Evolutionary conservation across 2,888 invertebrate species (phyloP).

Genomic region (Tenthredo amoena): DNA sequence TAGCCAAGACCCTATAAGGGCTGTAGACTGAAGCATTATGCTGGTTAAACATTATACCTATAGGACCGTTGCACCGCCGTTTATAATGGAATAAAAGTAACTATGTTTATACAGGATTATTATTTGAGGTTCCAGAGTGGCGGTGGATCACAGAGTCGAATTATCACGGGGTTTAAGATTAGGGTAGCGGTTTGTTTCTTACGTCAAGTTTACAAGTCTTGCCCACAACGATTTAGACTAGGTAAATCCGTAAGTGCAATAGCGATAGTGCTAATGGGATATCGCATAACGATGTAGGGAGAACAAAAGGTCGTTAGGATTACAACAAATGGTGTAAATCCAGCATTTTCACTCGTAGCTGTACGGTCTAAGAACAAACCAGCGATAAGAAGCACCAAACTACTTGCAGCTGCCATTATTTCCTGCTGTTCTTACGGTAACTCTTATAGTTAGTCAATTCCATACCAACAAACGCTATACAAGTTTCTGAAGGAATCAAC

Average conservation of each 20-base stretch:
- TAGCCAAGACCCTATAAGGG: slow-evolving; percentile 55
- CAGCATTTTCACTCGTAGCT: not conserved
- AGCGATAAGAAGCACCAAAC: not conserved
- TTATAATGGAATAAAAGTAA: slow-evolving; percentile 69
- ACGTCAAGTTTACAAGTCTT: not conserved
- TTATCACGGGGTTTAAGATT: slow-evolving; percentile 37
- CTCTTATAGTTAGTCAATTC: not conserved
- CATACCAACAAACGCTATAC: not conserved
- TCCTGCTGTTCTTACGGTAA: not conserved
- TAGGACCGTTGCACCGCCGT: slow-evolving; percentile 62
- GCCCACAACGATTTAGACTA: not conserved
- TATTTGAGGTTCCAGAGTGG: slow-evolving; percentile 55
- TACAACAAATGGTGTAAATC: not conserved
- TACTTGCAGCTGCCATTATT: not conserved
- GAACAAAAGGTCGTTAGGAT: not conserved
- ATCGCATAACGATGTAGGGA: not conserved
- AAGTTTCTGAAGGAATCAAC: not conserved
- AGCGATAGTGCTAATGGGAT: not conserved
- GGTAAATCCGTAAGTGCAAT: not conserved
- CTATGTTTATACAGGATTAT: slow-evolving; percentile 69
- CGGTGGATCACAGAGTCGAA: slow-evolving; percentile 32
- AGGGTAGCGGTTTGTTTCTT: slow-evolving; percentile 9
- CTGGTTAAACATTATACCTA: slow-evolving; percentile 45
- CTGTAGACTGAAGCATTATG: slow-evolving; percentile 44
- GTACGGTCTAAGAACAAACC: not conserved